Conservation (phyloP, 2,797 vertebrate genomes). For the Lutjanus argentimaculatus region DNA sequence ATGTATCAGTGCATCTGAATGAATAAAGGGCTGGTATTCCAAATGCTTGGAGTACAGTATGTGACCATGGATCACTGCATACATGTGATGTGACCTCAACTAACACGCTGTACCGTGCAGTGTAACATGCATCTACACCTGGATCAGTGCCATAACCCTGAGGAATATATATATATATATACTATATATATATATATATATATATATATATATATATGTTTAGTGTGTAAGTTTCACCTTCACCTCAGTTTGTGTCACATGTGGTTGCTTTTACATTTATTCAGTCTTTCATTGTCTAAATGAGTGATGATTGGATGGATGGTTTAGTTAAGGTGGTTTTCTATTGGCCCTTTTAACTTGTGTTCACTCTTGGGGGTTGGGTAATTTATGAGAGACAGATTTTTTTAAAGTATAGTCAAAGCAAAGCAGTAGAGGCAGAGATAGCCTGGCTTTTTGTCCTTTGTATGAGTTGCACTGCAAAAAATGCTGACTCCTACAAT, state of each 20-base stretch:
- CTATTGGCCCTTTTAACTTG: background rate
- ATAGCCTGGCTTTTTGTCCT: background rate
- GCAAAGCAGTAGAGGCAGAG: background rate
- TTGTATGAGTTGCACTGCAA: background rate
- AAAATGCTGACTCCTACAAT: no score
- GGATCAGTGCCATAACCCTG: slow-evolving; percentile 14
- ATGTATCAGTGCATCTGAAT: slow-evolving; percentile 46
- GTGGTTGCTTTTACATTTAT: background rate
- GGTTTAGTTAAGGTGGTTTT: background rate
- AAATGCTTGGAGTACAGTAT: slow-evolving; percentile 37
- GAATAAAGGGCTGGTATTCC: slow-evolving; percentile 31
- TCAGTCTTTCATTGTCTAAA: background rate
- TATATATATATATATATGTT: no score
- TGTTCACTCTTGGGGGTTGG: background rate
- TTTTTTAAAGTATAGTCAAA: background rate
- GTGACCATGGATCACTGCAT: slow-evolving; percentile 37
- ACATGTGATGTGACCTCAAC: slow-evolving; percentile 39
- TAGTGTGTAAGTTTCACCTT: slow-evolving; percentile 1
- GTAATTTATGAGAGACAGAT: background rate
- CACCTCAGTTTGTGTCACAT: background rate
- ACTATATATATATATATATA: background rate
- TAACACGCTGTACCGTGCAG: slow-evolving; percentile 21
- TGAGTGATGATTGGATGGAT: background rate
- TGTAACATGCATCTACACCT: slow-evolving; percentile 30
- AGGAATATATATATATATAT: background rate